Conservation (phyloP, 2,113 vertebrate species). For the Microtus pennsylvanicus region DNA sequence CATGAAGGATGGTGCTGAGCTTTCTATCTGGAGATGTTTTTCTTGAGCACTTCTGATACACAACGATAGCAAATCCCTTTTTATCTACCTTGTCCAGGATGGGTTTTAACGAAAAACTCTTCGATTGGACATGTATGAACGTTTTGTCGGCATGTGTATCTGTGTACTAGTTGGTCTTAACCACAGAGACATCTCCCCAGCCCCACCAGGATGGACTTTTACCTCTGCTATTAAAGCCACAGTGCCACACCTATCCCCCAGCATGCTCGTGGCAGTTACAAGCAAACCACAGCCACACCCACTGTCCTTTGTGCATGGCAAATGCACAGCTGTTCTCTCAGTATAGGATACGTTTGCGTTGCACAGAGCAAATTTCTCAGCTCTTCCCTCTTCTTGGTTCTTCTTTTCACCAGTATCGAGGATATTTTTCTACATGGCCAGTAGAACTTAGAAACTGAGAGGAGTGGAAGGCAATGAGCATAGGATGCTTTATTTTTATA, state of each 20-base stretch:
- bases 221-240: background rate
- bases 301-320: accelerated
- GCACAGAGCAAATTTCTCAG: accelerated
- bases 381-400: too few species aligned
- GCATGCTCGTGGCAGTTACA: background rate
- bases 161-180: background rate
- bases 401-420: background rate
- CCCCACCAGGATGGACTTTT: background rate
- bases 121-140: background rate
- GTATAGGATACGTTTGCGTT: background rate
- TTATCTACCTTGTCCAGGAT: background rate
- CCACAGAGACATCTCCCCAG: background rate
- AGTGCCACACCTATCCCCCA: background rate
- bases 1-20: background rate
- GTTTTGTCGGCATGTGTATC: background rate
- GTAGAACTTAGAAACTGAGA: background rate
- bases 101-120: background rate
- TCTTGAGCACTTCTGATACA: background rate
- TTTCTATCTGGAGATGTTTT: background rate
- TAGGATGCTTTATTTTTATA: background rate
- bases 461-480: background rate
- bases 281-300: background rate
- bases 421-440: too few species aligned
- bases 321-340: background rate
- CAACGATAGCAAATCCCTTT: background rate